phyloP scores from a whole-genome alignment of 1,140 invertebrate genomes.

The Hycleus cichorii region DNA sequence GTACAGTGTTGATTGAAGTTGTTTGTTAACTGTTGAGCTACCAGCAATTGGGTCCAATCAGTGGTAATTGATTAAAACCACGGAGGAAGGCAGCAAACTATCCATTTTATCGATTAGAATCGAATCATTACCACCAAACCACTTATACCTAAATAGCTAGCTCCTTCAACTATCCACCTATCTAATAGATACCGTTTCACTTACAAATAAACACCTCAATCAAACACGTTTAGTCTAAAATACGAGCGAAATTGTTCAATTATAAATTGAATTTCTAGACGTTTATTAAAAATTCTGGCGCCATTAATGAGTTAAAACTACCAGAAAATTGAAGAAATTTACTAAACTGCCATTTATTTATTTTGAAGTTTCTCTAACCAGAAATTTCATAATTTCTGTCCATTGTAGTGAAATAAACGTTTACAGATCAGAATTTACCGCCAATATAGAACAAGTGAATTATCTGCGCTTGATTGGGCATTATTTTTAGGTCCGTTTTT shows the following conservation, averaged over 20 bases:
- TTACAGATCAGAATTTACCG: conserved; percentile 11
- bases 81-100: conserved; percentile 7
- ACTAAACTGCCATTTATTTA: neutral
- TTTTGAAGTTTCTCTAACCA: conserved; percentile 1
- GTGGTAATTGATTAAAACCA: conserved; percentile 27
- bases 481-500: too few relatives aligned
- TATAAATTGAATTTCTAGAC: too few relatives aligned
- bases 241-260: too few relatives aligned
- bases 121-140: neutral
- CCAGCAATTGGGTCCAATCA: conserved; percentile 26
- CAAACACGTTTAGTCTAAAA: too few relatives aligned
- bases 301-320: conserved; percentile 14
- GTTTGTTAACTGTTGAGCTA: conserved; percentile 7
- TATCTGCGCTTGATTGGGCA: neutral
- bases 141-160: too few relatives aligned
- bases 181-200: too few relatives aligned
- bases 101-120: conserved; percentile 14
- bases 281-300: neutral
- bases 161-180: too few relatives aligned
- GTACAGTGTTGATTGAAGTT: neutral
- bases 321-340: conserved; percentile 9
- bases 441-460: conserved; percentile 12
- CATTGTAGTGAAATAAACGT: conserved; percentile 7
- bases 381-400: conserved; percentile 8
- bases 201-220: too few relatives aligned